Evolutionary conservation across 2,888 invertebrate species (phyloP).

Genomic region (Idaea biselata): DNA sequence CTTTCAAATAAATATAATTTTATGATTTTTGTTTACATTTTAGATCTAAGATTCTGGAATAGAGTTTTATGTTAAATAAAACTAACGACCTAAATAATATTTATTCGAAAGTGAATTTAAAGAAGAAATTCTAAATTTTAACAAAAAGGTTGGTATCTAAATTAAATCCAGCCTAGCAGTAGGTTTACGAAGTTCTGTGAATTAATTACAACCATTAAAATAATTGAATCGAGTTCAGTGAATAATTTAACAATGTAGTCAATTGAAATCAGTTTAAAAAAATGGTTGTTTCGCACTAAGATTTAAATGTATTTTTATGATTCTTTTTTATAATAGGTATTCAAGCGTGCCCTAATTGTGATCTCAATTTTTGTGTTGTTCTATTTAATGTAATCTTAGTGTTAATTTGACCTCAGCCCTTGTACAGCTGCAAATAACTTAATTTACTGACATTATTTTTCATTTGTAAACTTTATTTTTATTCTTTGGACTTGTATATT

Average conservation of each 20-base stretch:
- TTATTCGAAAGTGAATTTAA: not conserved
- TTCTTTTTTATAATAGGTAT: no score
- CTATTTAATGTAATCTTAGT: no score
- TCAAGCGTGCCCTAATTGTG: no score
- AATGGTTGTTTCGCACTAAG: not conserved
- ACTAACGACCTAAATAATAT: not conserved
- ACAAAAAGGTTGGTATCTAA: not conserved
- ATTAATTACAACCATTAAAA: not conserved
- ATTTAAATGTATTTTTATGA: not conserved
- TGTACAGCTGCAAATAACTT: no score
- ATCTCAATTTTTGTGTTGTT: no score
- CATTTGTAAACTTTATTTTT: no score
- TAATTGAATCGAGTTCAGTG: not conserved
- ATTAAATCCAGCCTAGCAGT: not conserved
- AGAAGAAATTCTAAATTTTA: not conserved
- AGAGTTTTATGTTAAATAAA: not conserved
- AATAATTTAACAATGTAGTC: not conserved
- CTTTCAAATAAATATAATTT: no score
- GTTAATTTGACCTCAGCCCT: no score
- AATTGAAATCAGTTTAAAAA: not conserved
- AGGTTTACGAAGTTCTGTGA: not conserved
- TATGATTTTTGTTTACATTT: no score
- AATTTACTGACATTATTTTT: no score
- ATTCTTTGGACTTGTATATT: no score
- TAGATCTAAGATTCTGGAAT: no score